Conservation (phyloP, 2,888 invertebrate genomes). For the Coremacera marginata region DNA sequence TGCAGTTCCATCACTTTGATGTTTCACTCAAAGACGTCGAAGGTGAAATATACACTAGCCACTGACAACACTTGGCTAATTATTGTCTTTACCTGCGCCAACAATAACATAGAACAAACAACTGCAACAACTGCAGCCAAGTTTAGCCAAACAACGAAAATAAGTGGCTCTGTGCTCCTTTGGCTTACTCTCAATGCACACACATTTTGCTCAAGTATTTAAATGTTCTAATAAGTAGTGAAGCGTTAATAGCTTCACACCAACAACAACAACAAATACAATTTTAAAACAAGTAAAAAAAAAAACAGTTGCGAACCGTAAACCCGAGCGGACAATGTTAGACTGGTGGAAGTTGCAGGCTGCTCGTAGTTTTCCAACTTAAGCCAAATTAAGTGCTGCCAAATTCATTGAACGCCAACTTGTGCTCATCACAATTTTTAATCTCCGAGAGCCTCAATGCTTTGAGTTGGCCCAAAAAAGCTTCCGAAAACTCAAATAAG, state of each 20-base stretch:
- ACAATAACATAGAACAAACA: background rate
- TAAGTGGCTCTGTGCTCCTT: too few species aligned
- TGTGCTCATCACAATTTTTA: background rate
- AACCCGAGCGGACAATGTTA: slow-evolving; percentile 12
- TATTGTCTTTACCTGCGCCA: slow-evolving; percentile 1
- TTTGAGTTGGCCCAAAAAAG: background rate
- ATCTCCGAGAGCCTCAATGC: background rate
- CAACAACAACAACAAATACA: background rate
- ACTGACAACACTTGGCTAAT: slow-evolving; percentile 1
- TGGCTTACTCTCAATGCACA: too few species aligned
- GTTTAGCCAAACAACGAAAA: too few species aligned
- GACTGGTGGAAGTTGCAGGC: background rate
- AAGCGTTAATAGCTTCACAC: background rate
- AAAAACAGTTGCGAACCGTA: background rate
- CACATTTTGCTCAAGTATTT: too few species aligned
- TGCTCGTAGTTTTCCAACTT: background rate
- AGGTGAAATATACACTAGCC: slow-evolving; percentile 60
- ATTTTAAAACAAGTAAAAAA: background rate
- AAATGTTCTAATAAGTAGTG: background rate
- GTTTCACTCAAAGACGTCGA: slow-evolving; percentile 55
- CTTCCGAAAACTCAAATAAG: background rate
- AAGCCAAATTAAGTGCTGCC: slow-evolving; percentile 24
- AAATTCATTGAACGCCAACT: background rate
- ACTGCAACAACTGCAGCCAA: background rate
- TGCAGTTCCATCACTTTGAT: slow-evolving; percentile 47